Conservation (phyloP, 2,888 invertebrate species). For the Cylloceria caligata region DNA sequence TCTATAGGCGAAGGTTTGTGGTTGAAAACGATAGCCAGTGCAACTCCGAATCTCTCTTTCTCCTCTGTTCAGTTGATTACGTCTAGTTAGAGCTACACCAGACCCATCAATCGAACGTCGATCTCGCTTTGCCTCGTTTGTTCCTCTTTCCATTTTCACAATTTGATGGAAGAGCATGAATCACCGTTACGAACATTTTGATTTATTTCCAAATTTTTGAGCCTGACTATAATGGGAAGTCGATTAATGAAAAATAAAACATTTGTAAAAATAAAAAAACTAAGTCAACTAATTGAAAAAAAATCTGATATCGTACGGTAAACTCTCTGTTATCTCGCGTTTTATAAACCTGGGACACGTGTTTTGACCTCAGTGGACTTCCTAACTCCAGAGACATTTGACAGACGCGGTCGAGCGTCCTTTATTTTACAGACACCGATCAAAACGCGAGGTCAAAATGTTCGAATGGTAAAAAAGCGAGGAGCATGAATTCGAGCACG, state of each 20-base stretch:
- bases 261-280: too few relatives aligned
- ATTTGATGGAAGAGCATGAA: constrained; percentile 60
- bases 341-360: too few relatives aligned
- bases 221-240: not conserved
- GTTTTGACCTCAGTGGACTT: too few relatives aligned
- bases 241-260: not conserved
- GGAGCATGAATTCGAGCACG: too few relatives aligned
- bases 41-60: constrained; percentile 71
- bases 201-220: not conserved
- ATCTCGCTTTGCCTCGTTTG: constrained; percentile 78
- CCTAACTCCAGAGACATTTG: too few relatives aligned
- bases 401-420: too few relatives aligned
- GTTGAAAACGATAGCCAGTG: constrained; percentile 40
- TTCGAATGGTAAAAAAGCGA: too few relatives aligned
- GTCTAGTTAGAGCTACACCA: constrained; percentile 83
- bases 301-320: too few relatives aligned
- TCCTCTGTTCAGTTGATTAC: constrained; percentile 81
- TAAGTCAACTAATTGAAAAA: too few relatives aligned
- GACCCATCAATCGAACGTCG: constrained; percentile 81
- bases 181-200: not conserved
- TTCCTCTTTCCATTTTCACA: constrained; percentile 82
- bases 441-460: too few relatives aligned
- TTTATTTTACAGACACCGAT: too few relatives aligned
- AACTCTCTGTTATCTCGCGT: too few relatives aligned
- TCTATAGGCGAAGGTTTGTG: constrained; percentile 21